A percentile compares a stretch with the other conserved stretches of the same genome.
Evolutionary conservation across 1,140 invertebrate species (phyloP).

Genomic region (Neodiprion lecontei): DNA sequence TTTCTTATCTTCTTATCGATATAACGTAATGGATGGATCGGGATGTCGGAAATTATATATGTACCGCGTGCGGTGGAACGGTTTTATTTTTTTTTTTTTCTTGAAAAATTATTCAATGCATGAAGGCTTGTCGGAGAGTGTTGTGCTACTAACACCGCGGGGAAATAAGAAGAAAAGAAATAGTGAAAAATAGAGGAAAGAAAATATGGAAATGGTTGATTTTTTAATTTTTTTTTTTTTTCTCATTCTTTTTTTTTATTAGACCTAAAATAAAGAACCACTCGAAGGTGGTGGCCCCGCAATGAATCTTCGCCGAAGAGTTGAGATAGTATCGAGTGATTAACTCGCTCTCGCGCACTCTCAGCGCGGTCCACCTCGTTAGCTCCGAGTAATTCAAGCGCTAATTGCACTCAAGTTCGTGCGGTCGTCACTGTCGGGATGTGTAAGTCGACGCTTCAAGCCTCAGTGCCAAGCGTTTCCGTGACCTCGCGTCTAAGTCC

Average conservation of each 20-base stretch:
- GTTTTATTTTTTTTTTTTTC: no score
- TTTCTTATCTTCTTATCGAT: no score
- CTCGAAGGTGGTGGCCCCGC: constrained; percentile 5
- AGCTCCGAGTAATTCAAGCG: constrained; percentile 57
- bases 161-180: constrained; percentile 10
- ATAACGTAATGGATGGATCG: no score
- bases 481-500: background rate
- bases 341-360: constrained; percentile 52
- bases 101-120: background rate
- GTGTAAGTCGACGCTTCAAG: background rate
- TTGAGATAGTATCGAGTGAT: constrained; percentile 53
- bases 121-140: constrained; percentile 1
- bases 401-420: constrained; percentile 51
- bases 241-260: background rate
- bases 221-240: no score
- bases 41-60: no score
- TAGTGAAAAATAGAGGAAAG: constrained; percentile 22
- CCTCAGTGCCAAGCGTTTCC: background rate
- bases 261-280: background rate
- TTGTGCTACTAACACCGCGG: constrained; percentile 1
- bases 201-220: constrained; percentile 5
- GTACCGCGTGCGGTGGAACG: no score
- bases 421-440: background rate
- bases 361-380: constrained; percentile 48
- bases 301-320: background rate